A percentile compares a stretch with the other conserved stretches of the same genome.
Evolutionary conservation across 2,113 vertebrate genomes (phyloP).

Genomic region (Nettapus auritus): DNA sequence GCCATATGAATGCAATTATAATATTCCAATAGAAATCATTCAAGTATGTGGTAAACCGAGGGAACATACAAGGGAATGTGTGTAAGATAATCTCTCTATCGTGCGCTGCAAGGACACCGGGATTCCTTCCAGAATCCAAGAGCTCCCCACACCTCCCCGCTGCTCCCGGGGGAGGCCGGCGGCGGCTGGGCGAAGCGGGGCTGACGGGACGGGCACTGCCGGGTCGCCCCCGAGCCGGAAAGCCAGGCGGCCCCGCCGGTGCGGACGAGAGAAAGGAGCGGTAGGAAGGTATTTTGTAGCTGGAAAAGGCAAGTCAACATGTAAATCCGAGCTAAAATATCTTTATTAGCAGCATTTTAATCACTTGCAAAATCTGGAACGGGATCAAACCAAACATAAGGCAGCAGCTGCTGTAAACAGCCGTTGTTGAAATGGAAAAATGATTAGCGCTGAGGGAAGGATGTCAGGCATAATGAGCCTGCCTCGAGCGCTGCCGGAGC

Average conservation of each 20-base stretch:
- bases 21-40: not conserved
- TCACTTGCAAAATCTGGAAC: constrained; percentile 66
- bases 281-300: constrained; percentile 13
- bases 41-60: not conserved
- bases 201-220: not conserved
- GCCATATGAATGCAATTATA: not conserved
- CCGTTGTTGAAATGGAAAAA: constrained; percentile 66
- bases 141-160: not conserved
- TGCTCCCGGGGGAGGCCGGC: not conserved
- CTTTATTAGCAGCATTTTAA: constrained; percentile 74
- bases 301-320: constrained; percentile 71
- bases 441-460: constrained; percentile 47
- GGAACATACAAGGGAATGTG: not conserved
- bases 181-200: accelerated
- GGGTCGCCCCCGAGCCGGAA: not conserved
- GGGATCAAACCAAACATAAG: constrained; percentile 64
- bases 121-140: not conserved
- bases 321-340: constrained; percentile 59
- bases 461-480: constrained; percentile 22
- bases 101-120: accelerated
- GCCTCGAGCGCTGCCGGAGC: not conserved
- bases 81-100: not conserved
- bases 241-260: not conserved
- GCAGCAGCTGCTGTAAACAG: constrained; percentile 71
- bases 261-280: not conserved